Evolutionary conservation across 2,113 vertebrate species (phyloP), one percentile per base, ranked within the genome.

Genomic region (Notothenia coriiceps): DNA sequence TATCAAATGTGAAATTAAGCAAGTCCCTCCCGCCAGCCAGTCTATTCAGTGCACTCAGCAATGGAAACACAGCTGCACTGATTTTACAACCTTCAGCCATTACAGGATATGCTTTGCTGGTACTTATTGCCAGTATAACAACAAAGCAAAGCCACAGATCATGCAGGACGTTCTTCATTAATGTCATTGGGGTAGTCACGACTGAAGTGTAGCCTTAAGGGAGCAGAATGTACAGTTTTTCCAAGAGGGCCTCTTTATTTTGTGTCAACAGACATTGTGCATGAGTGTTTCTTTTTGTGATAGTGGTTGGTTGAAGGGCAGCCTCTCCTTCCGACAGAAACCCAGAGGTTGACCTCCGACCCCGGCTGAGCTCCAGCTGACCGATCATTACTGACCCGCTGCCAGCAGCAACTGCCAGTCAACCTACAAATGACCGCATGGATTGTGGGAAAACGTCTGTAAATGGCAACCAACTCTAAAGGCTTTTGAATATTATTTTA

Each of bases 1-100:
- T 54, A 82, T 83, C 59, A 70, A 33, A 59, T 15, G 61, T 79
- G 70, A 52, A 83, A 83, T 88, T 80, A 64, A 88, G 78, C 84
- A 55, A 75, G 54, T 77, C 15, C 62, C 15, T 71, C 70, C 46
- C 15, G 0, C 40, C 62, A 74, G 59, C 66, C 49, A 40, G 49
- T 47, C 72, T 57, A 74, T 81, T 84, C 65, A 83, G 5, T 72
- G 25, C 29, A 0, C 33, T 25, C 66, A 55, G 62, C 55, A 84
- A 1, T 73, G 46, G 54, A 74, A 70, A 50, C 33, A 52, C 62
- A 66, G 50, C 20, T 79, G 22, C 46, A 10, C 49, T 25, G 47
- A 3, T 70, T 85, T 46, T 75, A 46, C 18, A 59, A 56, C 55
- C 55, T 63, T 77, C 18, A 4, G 22, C 56, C 51, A 43, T 79